Evolutionary conservation across 2,797 vertebrate genomes (phyloP).

Genomic region (Thamnophis elegans): DNA sequence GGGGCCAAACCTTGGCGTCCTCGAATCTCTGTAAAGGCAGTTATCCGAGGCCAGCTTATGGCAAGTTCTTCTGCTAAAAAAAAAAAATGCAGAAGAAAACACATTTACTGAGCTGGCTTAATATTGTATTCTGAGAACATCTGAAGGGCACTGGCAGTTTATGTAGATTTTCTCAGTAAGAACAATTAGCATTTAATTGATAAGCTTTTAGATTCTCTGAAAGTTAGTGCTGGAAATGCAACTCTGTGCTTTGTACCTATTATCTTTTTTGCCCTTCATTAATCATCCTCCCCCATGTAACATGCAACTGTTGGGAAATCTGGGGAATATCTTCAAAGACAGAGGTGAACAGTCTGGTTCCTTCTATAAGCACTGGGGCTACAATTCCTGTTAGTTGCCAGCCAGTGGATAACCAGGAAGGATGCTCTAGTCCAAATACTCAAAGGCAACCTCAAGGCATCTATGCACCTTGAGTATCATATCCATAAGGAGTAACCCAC

Average conservation of each 20-base stretch:
- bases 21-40: slow-evolving; percentile 24
- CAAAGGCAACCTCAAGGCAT: background rate
- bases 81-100: background rate
- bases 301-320: background rate
- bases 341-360: background rate
- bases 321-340: background rate
- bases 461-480: background rate
- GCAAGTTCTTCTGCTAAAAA: slow-evolving; percentile 34
- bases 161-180: background rate
- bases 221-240: background rate
- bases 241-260: background rate
- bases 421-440: background rate
- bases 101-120: background rate
- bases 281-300: background rate
- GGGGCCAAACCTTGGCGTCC: slow-evolving; percentile 11
- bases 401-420: background rate
- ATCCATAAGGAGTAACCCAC: background rate
- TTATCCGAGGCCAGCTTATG: slow-evolving; percentile 35
- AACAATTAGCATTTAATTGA: background rate
- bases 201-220: background rate
- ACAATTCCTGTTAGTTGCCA: background rate
- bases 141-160: background rate
- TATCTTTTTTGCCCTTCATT: background rate
- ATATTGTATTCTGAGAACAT: background rate
- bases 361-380: background rate